Percentiles rank a stretch among this genome's conserved stretches.
phyloP scores from a whole-genome alignment of 2,113 vertebrate genomes.

The Epinephelus fuscoguttatus region DNA sequence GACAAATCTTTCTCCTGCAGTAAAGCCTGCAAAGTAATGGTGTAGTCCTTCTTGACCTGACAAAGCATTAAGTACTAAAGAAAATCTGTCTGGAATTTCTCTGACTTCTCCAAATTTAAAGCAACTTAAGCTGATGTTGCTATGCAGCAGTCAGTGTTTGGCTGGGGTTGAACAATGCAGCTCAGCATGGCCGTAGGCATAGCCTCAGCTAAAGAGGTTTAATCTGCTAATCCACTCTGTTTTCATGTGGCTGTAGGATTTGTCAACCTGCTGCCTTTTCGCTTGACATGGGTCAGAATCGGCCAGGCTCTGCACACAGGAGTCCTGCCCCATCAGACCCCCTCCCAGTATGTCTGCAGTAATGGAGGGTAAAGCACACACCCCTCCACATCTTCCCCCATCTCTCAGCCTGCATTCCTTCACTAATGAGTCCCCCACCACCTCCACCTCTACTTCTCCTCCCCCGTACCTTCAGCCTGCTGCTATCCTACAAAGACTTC shows the following conservation, averaged over 20 bases:
- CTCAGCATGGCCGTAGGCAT: constrained; percentile 46
- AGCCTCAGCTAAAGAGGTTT: constrained; percentile 52
- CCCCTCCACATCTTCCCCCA: constrained; percentile 35
- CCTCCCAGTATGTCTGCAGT: constrained; percentile 42
- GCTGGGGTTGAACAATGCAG: constrained; percentile 54
- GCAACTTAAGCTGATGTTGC: constrained; percentile 56
- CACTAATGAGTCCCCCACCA: constrained; percentile 73
- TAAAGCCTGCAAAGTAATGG: background rate
- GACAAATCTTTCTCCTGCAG: background rate
- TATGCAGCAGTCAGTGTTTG: constrained; percentile 36
- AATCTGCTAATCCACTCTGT: constrained; percentile 78
- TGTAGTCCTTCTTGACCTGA: constrained; percentile 12
- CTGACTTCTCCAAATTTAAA: constrained; percentile 48
- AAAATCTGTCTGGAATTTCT: constrained; percentile 55
- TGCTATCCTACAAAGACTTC: constrained; percentile 17
- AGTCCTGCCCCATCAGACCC: constrained; percentile 59
- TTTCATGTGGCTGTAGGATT: constrained; percentile 76
- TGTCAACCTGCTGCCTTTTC: constrained; percentile 69
- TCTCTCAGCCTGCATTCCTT: constrained; percentile 77
- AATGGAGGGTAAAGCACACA: constrained; percentile 32
- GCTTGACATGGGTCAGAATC: constrained; percentile 72
- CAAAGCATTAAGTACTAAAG: constrained; percentile 22
- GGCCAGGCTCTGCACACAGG: constrained; percentile 42
- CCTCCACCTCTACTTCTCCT: constrained; percentile 15
- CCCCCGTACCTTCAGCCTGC: constrained; percentile 30